Percentiles rank a stretch among this genome's conserved stretches.
These are phyloP conservation scores for Malurus cyaneus DNA, from an alignment of 2,113 vertebrate genomes.

Conservation along the genomic window DNA sequence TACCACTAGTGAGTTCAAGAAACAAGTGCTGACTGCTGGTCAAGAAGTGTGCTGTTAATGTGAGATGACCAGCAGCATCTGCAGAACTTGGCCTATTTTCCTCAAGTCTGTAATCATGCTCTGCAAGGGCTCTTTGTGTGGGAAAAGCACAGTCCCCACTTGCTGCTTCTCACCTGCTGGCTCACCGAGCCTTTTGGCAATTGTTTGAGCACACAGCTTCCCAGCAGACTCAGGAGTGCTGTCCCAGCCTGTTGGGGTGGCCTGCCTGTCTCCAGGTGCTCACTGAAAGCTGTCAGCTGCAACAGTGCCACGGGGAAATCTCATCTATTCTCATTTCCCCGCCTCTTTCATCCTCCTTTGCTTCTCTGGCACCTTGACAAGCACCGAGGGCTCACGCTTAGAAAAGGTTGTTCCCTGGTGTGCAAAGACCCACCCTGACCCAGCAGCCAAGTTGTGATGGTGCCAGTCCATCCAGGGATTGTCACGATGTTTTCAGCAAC, in stretches of 20 bases:
- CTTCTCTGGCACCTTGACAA: background rate
- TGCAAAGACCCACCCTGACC: background rate
- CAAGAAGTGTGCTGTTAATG: background rate
- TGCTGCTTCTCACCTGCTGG: background rate
- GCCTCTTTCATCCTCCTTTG: fast-evolving
- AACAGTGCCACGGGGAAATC: background rate
- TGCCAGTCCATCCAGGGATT: background rate
- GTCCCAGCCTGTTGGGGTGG: background rate
- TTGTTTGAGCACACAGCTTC: background rate
- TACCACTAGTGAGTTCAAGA: background rate
- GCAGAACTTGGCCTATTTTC: background rate
- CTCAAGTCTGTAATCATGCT: background rate
- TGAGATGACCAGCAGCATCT: background rate
- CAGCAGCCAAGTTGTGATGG: background rate
- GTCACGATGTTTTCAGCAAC: background rate
- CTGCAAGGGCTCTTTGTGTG: background rate
- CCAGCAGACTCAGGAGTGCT: background rate
- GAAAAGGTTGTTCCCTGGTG: background rate
- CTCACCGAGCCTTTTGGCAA: background rate
- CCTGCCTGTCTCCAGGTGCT: background rate
- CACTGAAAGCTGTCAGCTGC: background rate
- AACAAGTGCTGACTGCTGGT: background rate
- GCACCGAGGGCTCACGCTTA: background rate
- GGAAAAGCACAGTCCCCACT: background rate
- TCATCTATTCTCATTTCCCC: background rate